Conservation (phyloP, 2,888 invertebrate species). For the Mechanitis mazaeus region DNA sequence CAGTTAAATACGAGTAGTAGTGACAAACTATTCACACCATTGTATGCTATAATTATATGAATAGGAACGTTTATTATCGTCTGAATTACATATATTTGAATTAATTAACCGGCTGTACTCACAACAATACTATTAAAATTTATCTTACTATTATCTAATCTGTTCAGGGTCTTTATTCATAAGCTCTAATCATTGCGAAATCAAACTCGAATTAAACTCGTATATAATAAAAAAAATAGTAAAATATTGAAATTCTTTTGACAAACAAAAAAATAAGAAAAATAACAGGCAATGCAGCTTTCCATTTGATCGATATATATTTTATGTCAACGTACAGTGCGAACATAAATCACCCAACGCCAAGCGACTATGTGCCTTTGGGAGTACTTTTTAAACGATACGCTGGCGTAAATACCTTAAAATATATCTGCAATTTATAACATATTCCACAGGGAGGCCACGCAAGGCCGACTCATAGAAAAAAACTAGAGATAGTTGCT, state of each 20-base stretch:
- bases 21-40: slow-evolving; percentile 1
- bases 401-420: slow-evolving; percentile 10
- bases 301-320: no score
- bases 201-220: no score
- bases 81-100: not conserved
- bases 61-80: not conserved
- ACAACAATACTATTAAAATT: no score
- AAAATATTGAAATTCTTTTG: no score
- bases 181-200: no score
- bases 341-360: slow-evolving; percentile 10
- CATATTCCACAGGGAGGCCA: slow-evolving; percentile 10
- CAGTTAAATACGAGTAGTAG: slow-evolving; percentile 14
- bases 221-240: no score
- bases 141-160: no score
- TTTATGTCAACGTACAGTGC: not conserved
- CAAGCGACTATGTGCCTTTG: slow-evolving; percentile 15
- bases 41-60: slow-evolving; percentile 7
- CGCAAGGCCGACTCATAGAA: slow-evolving; percentile 15
- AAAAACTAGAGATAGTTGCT: slow-evolving; percentile 19
- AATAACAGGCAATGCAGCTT: no score
- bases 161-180: no score
- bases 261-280: no score
- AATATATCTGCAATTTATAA: slow-evolving; percentile 15
- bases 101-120: no score
- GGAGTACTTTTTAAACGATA: slow-evolving; percentile 14